These are phyloP conservation scores for Astreopora myriophthalma DNA, from an alignment of 64 coral and sea anemone genomes.

Conservation along the genomic window DNA sequence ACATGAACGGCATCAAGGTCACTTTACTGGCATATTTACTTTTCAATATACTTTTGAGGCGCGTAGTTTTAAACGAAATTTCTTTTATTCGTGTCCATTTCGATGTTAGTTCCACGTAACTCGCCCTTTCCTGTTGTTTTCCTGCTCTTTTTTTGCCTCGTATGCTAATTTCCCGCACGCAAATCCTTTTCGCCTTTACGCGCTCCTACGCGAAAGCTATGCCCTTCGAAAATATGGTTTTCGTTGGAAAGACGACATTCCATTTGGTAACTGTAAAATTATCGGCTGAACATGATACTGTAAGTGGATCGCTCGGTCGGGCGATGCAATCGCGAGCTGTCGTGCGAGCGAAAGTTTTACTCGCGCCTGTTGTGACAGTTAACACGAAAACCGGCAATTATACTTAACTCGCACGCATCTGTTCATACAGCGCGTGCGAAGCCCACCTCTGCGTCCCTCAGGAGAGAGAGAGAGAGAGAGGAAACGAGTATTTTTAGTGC, in stretches of 20 bases:
- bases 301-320: neutral
- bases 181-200: neutral
- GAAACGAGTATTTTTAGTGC: neutral
- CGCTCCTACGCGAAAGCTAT: neutral
- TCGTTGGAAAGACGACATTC: neutral
- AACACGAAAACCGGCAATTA: neutral
- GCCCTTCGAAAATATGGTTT: neutral
- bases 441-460: neutral
- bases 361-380: neutral
- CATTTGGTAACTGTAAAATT: constrained; percentile 2
- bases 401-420: neutral
- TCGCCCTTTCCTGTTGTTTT: constrained; percentile 62
- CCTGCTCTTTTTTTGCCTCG: neutral
- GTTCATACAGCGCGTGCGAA: no score
- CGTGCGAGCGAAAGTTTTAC: neutral
- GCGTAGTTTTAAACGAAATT: neutral
- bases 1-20: neutral
- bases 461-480: neutral
- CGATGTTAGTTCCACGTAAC: constrained; percentile 13
- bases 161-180: constrained; percentile 45
- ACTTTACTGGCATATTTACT: neutral
- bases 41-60: neutral
- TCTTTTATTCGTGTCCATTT: neutral
- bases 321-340: neutral
- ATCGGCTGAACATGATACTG: constrained; percentile 23